phyloP scores from a whole-genome alignment of 2,888 invertebrate species.

The Cabera pusaria region DNA sequence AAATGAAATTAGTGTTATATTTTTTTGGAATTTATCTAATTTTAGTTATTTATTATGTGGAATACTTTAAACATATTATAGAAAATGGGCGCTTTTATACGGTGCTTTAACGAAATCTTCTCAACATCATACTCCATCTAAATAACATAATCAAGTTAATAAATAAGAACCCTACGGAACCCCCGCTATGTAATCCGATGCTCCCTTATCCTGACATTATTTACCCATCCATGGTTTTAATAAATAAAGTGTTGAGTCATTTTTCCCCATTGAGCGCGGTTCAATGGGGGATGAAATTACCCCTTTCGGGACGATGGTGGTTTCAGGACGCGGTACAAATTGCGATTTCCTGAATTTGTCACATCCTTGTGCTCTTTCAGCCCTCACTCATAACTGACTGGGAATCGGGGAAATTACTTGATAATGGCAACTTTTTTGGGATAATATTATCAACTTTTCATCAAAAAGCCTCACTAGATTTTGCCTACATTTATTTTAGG shows the following conservation, averaged over 20 bases:
- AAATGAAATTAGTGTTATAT: too few relatives aligned
- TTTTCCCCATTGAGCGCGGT: slow-evolving; percentile 35
- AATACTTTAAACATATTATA: too few relatives aligned
- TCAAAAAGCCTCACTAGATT: too few relatives aligned
- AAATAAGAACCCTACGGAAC: slow-evolving; percentile 7
- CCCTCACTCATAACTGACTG: too few relatives aligned
- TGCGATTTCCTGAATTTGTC: slow-evolving; percentile 26
- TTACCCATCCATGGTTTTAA: slow-evolving; percentile 14
- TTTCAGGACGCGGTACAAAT: slow-evolving; percentile 28
- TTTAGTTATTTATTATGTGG: too few relatives aligned
- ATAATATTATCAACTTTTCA: too few relatives aligned
- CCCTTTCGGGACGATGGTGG: slow-evolving; percentile 33
- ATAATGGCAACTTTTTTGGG: too few relatives aligned
- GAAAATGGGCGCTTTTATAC: too few relatives aligned
- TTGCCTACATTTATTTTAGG: too few relatives aligned
- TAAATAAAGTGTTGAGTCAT: slow-evolving; percentile 39
- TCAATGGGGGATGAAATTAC: slow-evolving; percentile 40
- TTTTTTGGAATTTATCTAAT: too few relatives aligned
- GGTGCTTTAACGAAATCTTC: too few relatives aligned
- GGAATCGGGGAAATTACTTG: too few relatives aligned
- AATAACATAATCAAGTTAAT: background rate
- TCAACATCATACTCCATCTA: background rate
- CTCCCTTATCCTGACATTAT: slow-evolving; percentile 4
- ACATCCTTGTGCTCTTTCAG: slow-evolving; percentile 22
- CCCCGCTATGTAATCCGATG: background rate